A percentile compares a stretch with the other conserved stretches of the same genome.
phyloP scores from a whole-genome alignment of 1,140 invertebrate species.

The Meloidogyne hapla region DNA sequence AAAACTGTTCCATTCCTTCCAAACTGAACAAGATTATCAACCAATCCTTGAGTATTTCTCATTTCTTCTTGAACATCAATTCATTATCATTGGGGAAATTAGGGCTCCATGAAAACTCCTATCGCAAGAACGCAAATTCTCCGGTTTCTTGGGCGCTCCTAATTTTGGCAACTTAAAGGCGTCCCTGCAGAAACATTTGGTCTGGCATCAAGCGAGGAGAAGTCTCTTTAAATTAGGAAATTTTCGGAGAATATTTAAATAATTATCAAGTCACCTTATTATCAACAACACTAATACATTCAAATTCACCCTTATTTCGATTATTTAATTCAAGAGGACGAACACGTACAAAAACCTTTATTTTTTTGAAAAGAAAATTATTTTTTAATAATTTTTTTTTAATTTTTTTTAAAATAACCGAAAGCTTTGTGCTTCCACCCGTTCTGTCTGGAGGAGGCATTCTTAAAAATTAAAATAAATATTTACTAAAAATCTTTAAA shows the following conservation, averaged over 20 bases:
- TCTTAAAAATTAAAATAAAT: neutral
- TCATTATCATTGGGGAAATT: conserved; percentile 65
- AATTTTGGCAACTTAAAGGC: conserved; percentile 72
- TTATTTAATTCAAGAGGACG: conserved; percentile 68
- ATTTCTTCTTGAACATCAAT: conserved; percentile 80
- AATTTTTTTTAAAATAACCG: neutral
- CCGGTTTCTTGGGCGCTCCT: conserved; percentile 71
- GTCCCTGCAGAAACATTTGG: conserved; percentile 70
- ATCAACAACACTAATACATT: conserved; percentile 67
- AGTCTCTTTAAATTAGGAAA: conserved; percentile 51
- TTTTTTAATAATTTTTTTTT: neutral
- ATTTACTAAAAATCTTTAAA: too few relatives aligned
- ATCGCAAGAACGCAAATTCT: too few relatives aligned
- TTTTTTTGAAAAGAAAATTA: too few relatives aligned
- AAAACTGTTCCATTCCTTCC: conserved; percentile 84
- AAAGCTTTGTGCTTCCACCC: neutral
- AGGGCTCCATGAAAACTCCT: conserved; percentile 80
- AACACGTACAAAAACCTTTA: conserved; percentile 69
- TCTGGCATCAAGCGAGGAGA: conserved; percentile 72
- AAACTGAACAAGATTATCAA: conserved; percentile 70
- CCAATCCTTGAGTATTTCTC: conserved; percentile 65
- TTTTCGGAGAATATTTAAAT: too few relatives aligned
- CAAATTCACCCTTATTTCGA: conserved; percentile 65
- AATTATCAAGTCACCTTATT: conserved; percentile 58
- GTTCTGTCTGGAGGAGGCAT: neutral